A percentile compares a stretch with the other conserved stretches of the same genome.
Evolutionary conservation across 2,797 vertebrate species (phyloP).

Genomic region (Cottoperca gobio): DNA sequence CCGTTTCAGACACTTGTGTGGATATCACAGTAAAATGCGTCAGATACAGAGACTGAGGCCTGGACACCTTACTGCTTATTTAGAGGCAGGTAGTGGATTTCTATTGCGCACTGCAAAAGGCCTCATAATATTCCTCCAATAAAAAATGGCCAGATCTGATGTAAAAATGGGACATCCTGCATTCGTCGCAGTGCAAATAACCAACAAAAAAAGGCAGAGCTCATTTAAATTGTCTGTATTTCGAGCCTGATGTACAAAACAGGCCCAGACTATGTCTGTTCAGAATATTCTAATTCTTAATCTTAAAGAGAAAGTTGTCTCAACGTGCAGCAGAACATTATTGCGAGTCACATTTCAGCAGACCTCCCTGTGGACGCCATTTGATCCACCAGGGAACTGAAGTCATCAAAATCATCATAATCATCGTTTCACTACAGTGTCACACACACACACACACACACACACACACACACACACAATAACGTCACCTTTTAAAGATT

Average conservation of each 20-base stretch:
- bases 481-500: not conserved
- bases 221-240: not conserved
- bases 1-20: not conserved
- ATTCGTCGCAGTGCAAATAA: conserved; percentile 23
- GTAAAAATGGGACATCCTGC: not conserved
- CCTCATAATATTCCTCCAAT: conserved; percentile 22
- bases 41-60: conserved; percentile 10
- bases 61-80: not conserved
- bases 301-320: not conserved
- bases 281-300: not conserved
- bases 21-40: not conserved
- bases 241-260: not conserved
- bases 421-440: not conserved
- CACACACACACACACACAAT: too few species aligned
- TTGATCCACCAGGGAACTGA: conserved; percentile 46
- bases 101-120: conserved; percentile 27
- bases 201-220: conserved; percentile 10
- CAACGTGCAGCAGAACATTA: conserved; percentile 17
- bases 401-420: conserved; percentile 21
- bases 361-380: conserved; percentile 48
- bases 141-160: not conserved
- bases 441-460: too few species aligned
- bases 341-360: conserved; percentile 19
- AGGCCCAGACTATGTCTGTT: conserved; percentile 28
- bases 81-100: conserved; percentile 15